Base-by-base conservation (phyloP, 2,888 invertebrate species). In the Microctonus hyperodae region DNA sequence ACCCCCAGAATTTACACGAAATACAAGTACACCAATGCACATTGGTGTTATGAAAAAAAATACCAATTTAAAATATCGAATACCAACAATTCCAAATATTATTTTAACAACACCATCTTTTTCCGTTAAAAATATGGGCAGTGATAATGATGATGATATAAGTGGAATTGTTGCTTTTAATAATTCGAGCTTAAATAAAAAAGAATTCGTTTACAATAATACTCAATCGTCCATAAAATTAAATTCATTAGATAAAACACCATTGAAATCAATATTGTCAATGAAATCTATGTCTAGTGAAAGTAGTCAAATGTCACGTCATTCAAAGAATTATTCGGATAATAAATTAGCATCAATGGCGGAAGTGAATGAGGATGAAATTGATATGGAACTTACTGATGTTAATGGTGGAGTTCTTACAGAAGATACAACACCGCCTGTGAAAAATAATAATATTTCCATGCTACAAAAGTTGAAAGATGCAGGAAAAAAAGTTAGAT, bases 1-100 rank as follows among this genome's bases (percentile, higher is more conserved):
- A 10, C 77, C 79, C 0, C 78, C 78, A 3, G 79, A 76, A 60
- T 71, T 81, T 4, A 70, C 74, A n/a, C 72, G 81, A 33, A 75
- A 75, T 25, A 81, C 81, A 6, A 81, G 81, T 57, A 81, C 81
- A 0, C 81, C 81, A 1, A 76, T 81, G 76, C 77, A 76, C 58
- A 63, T 71, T 5, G 68, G 73, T 3, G 9, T 74, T 4, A 25
- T 48, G 2, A 63, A 66, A 1, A 56, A 70, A 6, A 75, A 73
- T 22, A 20, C 28, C 0, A 69, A 60, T 20, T 74, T 4, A 74
- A 73, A 11, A 76, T 76, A 40, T 73, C 72, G 0, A n/a, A 28
- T 16, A 25, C 73, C 75, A 0, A 73, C 53, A 31, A 69, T 66
- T 10, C 74, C 77, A 13, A 70, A 72, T 65, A 75, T 76, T 50